Conservation (phyloP, 2,113 vertebrate species). For the Prionailurus bengalensis region DNA sequence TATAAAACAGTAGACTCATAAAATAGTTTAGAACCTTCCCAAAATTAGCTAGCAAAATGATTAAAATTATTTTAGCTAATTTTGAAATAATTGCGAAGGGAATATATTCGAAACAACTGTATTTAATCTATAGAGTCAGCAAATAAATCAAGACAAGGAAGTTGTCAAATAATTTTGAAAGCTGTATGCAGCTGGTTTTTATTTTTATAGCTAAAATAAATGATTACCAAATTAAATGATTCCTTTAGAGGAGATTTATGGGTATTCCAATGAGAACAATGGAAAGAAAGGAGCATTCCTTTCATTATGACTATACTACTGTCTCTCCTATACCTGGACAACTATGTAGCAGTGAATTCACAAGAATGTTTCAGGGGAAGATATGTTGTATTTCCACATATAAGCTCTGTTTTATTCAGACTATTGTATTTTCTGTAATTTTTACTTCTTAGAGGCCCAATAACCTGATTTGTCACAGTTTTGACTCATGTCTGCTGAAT, state of each 20-base stretch:
- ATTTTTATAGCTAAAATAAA: neutral
- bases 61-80: conserved; percentile 10
- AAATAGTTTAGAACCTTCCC: neutral
- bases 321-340: neutral
- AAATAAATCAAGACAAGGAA: conserved; percentile 13
- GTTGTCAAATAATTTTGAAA: neutral
- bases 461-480: neutral
- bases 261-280: neutral
- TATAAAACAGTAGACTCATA: neutral
- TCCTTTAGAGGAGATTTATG: neutral
- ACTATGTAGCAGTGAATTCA: neutral
- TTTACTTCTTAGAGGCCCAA: neutral
- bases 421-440: neutral
- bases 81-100: conserved; percentile 19
- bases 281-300: neutral
- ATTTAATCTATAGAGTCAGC: neutral
- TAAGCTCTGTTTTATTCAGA: neutral
- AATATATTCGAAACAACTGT: neutral
- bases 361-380: neutral
- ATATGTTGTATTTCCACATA: neutral
- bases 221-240: neutral
- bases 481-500: neutral
- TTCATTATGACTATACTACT: neutral
- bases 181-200: neutral
- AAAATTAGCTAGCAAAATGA: neutral